Conservation (phyloP, 1,140 invertebrate species). For the Pseudomyrmex flavicornis region DNA sequence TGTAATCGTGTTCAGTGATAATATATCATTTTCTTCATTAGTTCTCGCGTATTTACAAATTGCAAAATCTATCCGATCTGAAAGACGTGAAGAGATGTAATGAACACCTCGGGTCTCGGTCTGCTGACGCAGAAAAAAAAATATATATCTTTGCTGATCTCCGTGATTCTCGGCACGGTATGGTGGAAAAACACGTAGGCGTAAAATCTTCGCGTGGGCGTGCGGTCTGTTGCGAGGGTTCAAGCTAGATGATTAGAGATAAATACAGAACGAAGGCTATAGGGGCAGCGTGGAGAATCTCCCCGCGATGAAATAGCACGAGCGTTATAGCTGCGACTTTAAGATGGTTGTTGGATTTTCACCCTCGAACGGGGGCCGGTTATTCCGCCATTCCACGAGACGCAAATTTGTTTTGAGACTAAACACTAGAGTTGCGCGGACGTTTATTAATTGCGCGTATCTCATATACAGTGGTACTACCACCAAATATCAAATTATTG, state of each 20-base stretch:
- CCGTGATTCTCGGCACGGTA: constrained; percentile 8
- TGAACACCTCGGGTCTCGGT: not conserved
- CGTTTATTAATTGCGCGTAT: too few relatives aligned
- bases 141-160: not conserved
- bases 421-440: too few relatives aligned
- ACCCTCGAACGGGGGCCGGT: not conserved
- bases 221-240: constrained; percentile 66
- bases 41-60: too few relatives aligned
- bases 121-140: constrained; percentile 12
- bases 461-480: too few relatives aligned
- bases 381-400: not conserved
- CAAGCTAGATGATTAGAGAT: constrained; percentile 55
- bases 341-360: constrained; percentile 13
- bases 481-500: too few relatives aligned
- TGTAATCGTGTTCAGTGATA: too few relatives aligned
- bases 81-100: too few relatives aligned
- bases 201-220: constrained; percentile 51
- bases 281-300: constrained; percentile 1
- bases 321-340: not conserved
- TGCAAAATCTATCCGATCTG: too few relatives aligned
- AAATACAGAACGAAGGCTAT: constrained; percentile 51
- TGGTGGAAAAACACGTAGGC: constrained; percentile 38
- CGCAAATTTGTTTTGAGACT: not conserved
- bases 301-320: not conserved
- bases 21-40: too few relatives aligned